Evolutionary conservation across 2,113 vertebrate genomes (phyloP).

Genomic region (Phocoena sinus): DNA sequence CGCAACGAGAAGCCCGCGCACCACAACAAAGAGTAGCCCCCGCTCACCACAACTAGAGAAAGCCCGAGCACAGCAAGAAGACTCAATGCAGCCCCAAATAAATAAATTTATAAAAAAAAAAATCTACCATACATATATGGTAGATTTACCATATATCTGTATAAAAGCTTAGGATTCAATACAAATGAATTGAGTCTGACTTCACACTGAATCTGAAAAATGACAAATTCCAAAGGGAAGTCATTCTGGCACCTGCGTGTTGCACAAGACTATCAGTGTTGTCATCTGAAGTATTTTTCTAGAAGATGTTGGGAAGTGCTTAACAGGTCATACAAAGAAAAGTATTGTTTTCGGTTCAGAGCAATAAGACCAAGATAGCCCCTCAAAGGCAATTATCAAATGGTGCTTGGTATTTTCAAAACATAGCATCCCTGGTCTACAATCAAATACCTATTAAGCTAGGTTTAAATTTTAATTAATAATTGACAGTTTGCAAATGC

Average conservation of each 20-base stretch:
- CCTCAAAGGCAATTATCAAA: not conserved
- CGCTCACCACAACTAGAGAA: no score
- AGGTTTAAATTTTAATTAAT: conserved; percentile 42
- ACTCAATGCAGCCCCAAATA: no score
- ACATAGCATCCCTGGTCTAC: not conserved
- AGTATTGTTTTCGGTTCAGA: not conserved
- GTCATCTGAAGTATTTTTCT: not conserved
- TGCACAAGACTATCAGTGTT: not conserved
- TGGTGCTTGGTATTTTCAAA: conserved; percentile 16
- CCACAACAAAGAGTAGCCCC: no score
- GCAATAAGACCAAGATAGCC: not conserved
- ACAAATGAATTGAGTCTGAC: conserved; percentile 25
- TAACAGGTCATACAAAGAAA: not conserved
- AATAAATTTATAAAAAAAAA: no score
- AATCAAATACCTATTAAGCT: not conserved
- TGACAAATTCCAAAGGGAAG: not conserved
- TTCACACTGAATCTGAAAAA: not conserved
- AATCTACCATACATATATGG: no score
- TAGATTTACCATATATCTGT: not conserved
- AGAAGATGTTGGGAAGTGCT: not conserved
- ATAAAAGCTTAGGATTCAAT: conserved; percentile 2
- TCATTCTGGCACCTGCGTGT: not conserved
- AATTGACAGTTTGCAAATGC: conserved; percentile 19
- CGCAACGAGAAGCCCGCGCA: fast-evolving
- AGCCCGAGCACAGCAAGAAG: no score